phyloP scores from a whole-genome alignment of 2,888 invertebrate genomes.

The Megaustenia siamemsis region DNA sequence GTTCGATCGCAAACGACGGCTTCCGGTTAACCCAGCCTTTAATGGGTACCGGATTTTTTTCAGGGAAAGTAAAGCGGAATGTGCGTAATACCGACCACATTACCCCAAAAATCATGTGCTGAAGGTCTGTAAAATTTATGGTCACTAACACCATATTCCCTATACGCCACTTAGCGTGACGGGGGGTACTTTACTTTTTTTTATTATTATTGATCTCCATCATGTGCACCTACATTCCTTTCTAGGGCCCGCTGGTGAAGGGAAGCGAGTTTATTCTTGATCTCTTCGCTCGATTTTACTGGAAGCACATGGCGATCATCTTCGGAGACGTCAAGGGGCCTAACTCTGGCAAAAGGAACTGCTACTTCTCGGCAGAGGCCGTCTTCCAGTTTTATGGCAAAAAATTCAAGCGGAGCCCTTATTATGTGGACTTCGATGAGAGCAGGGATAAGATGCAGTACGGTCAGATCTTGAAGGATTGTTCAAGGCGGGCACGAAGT shows the following conservation, averaged over 20 bases:
- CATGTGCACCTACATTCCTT: too few relatives aligned
- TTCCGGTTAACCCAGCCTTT: too few relatives aligned
- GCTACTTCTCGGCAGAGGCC: conserved; percentile 44
- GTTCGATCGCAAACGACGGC: too few relatives aligned
- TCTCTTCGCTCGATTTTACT: not conserved
- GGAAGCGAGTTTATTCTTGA: conserved; percentile 28
- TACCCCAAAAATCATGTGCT: too few relatives aligned
- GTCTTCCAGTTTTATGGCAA: conserved; percentile 28
- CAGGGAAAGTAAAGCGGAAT: too few relatives aligned
- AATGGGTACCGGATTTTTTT: too few relatives aligned
- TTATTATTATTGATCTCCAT: too few relatives aligned
- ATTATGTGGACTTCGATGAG: conserved; percentile 35
- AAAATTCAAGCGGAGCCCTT: not conserved
- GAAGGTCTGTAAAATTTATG: too few relatives aligned
- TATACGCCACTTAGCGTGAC: too few relatives aligned
- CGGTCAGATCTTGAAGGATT: not conserved
- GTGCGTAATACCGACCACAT: too few relatives aligned
- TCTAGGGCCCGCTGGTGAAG: conserved; percentile 43
- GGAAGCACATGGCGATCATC: conserved; percentile 39
- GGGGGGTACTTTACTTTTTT: too few relatives aligned
- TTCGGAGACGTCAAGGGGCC: conserved; percentile 21
- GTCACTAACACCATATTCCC: too few relatives aligned
- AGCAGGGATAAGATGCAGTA: not conserved
- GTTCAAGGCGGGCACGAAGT: conserved; percentile 23
- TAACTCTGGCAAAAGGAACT: conserved; percentile 18